Evolutionary conservation across 2,888 invertebrate genomes (phyloP).

Genomic region (Anagyrus pseudococci): DNA sequence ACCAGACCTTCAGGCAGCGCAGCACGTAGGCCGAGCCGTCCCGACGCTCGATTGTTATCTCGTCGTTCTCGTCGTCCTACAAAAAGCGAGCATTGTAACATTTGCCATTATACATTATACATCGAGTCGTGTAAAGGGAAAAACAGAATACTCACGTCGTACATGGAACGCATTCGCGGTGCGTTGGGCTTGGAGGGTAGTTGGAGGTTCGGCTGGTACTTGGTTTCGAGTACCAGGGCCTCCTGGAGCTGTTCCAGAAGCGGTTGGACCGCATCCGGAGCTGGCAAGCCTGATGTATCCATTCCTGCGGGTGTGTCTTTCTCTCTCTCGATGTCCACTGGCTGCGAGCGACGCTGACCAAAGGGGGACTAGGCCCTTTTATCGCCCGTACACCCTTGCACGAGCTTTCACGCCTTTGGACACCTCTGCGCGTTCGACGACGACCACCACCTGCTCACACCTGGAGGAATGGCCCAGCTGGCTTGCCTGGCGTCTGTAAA

Average conservation of each 20-base stretch:
- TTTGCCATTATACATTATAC: not conserved
- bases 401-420: no score
- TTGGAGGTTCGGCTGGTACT: constrained; percentile 74
- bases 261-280: constrained; percentile 61
- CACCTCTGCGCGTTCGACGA: constrained; percentile 51
- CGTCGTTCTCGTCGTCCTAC: constrained; percentile 65
- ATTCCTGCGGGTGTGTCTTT: constrained; percentile 57
- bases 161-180: not conserved
- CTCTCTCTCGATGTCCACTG: constrained; percentile 38
- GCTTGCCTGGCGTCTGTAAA: constrained; percentile 60
- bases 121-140: no score
- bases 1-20: constrained; percentile 85
- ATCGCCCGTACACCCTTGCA: constrained; percentile 39
- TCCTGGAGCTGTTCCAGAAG: constrained; percentile 67
- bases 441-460: constrained; percentile 56
- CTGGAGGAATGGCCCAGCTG: constrained; percentile 61
- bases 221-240: constrained; percentile 72
- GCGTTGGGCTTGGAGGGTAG: constrained; percentile 63
- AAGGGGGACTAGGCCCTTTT: constrained; percentile 33
- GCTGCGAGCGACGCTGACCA: constrained; percentile 43
- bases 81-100: not conserved
- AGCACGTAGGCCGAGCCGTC: constrained; percentile 84
- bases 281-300: constrained; percentile 61
- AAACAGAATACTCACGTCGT: not conserved
- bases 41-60: constrained; percentile 77